Conservation (phyloP, 2,797 vertebrate species). For the Emydoidea blandingii region DNA sequence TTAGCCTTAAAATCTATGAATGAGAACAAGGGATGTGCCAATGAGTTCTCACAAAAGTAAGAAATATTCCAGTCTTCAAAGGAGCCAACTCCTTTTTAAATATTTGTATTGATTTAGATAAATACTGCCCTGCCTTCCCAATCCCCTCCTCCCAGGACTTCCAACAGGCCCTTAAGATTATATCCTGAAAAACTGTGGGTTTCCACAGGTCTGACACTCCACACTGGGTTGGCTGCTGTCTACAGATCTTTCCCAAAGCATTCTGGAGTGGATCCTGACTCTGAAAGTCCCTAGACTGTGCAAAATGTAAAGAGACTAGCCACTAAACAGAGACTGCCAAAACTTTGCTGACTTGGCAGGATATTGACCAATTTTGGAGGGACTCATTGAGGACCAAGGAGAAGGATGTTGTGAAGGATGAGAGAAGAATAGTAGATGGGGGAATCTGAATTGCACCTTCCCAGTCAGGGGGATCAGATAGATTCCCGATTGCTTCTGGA, state of each 20-base stretch:
- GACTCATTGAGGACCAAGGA: neutral
- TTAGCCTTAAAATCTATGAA: neutral
- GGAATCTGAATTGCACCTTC: neutral
- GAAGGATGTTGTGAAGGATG: neutral
- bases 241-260: fast-evolving
- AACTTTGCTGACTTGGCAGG: fast-evolving
- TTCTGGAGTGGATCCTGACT: neutral
- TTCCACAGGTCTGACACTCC: fast-evolving
- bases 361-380: neutral
- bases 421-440: neutral
- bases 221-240: neutral
- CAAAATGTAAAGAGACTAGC: fast-evolving
- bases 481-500: neutral
- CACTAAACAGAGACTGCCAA: neutral
- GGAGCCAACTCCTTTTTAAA: neutral
- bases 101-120: neutral
- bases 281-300: neutral
- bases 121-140: neutral
- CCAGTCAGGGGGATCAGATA: neutral
- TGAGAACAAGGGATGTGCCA: neutral
- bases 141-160: neutral
- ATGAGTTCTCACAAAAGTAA: neutral
- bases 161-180: neutral
- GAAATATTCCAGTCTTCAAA: neutral
- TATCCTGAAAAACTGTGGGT: fast-evolving